Evolutionary conservation across 1,140 invertebrate species (phyloP), one percentile per base, ranked within the genome.

Genomic region (Melipona quadrifasciata): DNA sequence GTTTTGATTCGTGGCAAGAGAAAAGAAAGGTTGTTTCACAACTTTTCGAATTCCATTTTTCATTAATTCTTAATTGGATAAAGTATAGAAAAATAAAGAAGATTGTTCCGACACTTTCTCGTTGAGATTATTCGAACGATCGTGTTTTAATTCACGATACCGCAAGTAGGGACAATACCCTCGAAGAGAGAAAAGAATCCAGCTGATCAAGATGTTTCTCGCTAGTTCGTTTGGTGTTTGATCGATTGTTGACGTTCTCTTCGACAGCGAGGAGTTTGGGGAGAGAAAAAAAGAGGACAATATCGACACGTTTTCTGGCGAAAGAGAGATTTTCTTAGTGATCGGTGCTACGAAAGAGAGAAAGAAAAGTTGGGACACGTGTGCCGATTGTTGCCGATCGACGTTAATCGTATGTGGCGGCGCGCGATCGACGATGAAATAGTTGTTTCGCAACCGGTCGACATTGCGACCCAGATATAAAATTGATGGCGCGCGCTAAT

Each of bases 401-500:
- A 10, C 31, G 47, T 57, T 57, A 47, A 77, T 82, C n/a, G 55
- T n/a, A 19, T 34, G 21, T 24, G 70, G 39, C 31, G 17, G 51
- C 10, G 58, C 24, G 61, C 27, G 17, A 31, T 76, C 24, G 34
- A 39, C 27, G 67, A 68, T 68, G 57, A 79, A 78, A 58, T 73
- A 85, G 82, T 87, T 87, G 80, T 61, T 34, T 55, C 27, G 31
- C n/a, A n/a, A 24, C 39, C n/a, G 73, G 34, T 47, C 39, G 71
- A 17, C 67, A 67, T 86, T 58, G 65, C 74, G 17, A 16, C 27
- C 6, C 39, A 27, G 47, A 84, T 79, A 82, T 88, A 89, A 88
- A 84, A 80, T 85, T 87, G 74, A 88, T 89, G 82, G 67, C 77
- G 68, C 78, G 68, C 75, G 84, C 67, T 89, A 88, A 89, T 89